Conservation (phyloP, 37 sponge, comb jelly and placozoan species). For the Cliona cf. orientalis region DNA sequence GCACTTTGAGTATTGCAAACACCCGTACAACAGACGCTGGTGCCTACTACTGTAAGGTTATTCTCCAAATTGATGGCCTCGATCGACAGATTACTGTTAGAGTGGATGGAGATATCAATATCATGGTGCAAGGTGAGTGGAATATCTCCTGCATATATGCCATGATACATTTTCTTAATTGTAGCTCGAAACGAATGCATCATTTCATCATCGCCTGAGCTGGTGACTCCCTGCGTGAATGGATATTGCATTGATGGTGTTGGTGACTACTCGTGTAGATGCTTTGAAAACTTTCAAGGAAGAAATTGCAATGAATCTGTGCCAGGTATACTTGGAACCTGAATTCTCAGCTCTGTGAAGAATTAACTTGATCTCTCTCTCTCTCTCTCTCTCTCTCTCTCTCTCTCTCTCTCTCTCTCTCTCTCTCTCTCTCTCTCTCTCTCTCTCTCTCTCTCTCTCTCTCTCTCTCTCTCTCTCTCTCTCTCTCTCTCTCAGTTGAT, state of each 20-base stretch:
- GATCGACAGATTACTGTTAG: background rate
- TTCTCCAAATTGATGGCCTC: background rate
- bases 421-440: background rate
- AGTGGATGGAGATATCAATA: background rate
- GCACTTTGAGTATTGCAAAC: background rate
- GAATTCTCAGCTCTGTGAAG: too few relatives aligned
- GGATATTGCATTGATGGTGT: too few relatives aligned
- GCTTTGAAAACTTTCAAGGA: too few relatives aligned
- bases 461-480: constrained; percentile 23
- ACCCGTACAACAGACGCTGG: background rate
- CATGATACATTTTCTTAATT: too few relatives aligned
- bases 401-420: constrained; percentile 34
- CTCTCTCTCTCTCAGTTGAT: constrained; percentile 26
- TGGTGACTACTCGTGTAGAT: too few relatives aligned
- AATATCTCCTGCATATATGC: too few relatives aligned
- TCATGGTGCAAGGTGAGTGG: background rate
- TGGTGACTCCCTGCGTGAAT: too few relatives aligned
- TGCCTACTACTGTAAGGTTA: background rate
- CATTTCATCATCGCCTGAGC: too few relatives aligned
- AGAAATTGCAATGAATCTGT: too few relatives aligned
- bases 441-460: constrained; percentile 12
- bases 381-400: constrained; percentile 12
- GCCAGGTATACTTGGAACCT: too few relatives aligned
- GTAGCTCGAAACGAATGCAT: too few relatives aligned
- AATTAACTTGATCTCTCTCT: background rate